Percentiles rank a stretch among this genome's conserved stretches.
phyloP scores from a whole-genome alignment of 2,113 vertebrate species.

The Bujurquina vittata region DNA sequence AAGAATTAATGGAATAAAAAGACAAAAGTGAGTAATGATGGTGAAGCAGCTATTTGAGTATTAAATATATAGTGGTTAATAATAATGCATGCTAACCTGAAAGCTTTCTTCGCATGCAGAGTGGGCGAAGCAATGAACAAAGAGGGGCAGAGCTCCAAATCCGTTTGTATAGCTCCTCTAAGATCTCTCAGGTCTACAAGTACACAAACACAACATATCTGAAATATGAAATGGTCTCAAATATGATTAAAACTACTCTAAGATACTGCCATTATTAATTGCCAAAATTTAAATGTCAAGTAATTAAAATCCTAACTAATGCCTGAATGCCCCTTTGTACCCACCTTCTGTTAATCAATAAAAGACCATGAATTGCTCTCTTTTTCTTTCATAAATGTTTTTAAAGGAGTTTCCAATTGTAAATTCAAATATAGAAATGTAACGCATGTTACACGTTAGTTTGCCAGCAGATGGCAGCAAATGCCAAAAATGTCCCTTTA shows the following conservation, averaged over 20 bases:
- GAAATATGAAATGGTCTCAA: neutral
- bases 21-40: neutral
- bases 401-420: neutral
- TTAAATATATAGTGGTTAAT: neutral
- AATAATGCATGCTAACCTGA: slow-evolving; percentile 45
- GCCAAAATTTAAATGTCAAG: neutral
- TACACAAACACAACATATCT: neutral
- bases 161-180: slow-evolving; percentile 60
- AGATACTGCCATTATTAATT: neutral
- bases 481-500: slow-evolving; percentile 26
- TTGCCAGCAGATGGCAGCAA: slow-evolving; percentile 65
- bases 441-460: rapidly evolving
- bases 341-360: neutral
- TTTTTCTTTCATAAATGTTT: slow-evolving; percentile 1
- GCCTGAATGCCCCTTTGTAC: neutral
- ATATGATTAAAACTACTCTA: neutral
- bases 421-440: neutral
- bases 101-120: neutral
- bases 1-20: neutral
- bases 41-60: neutral
- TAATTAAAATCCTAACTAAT: neutral
- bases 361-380: neutral
- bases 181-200: slow-evolving; percentile 68
- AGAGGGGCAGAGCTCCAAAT: slow-evolving; percentile 54
- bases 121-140: neutral